Conservation (phyloP, 2,888 invertebrate species). For the Pachydiplax longipennis region DNA sequence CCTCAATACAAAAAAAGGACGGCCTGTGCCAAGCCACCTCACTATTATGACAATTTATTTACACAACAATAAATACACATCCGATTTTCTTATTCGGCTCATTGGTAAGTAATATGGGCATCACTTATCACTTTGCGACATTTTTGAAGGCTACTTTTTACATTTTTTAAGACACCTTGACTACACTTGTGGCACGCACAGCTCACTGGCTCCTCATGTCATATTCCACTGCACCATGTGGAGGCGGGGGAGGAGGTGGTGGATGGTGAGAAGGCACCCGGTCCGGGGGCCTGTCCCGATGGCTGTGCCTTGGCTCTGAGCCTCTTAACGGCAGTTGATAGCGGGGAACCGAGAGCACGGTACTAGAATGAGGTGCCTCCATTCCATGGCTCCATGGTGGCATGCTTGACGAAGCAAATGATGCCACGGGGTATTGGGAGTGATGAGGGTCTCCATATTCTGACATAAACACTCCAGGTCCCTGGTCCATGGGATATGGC, state of each 20-base stretch:
- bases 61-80: conserved; percentile 42
- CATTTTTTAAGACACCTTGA: conserved; percentile 35
- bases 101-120: conserved; percentile 21
- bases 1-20: conserved; percentile 36
- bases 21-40: conserved; percentile 24
- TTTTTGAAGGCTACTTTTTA: conserved; percentile 13
- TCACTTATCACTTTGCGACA: conserved; percentile 25
- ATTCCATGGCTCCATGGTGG: conserved; percentile 1
- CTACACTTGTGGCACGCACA: neutral
- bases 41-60: conserved; percentile 26
- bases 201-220: conserved; percentile 6
- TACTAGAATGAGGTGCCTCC: conserved; percentile 9
- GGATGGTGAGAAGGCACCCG: neutral
- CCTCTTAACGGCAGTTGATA: neutral
- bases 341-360: neutral
- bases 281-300: conserved; percentile 3
- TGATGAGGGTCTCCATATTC: conserved; percentile 8
- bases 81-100: conserved; percentile 20
- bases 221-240: conserved; percentile 22
- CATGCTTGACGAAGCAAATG: neutral
- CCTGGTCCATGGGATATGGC: conserved; percentile 17
- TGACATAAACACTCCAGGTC: conserved; percentile 8
- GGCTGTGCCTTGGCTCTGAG: conserved; percentile 26
- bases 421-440: neutral
- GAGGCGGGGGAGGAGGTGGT: conserved; percentile 1